Evolutionary conservation across 2,797 vertebrate species (phyloP).

Genomic region (Megaceryle alcyon): DNA sequence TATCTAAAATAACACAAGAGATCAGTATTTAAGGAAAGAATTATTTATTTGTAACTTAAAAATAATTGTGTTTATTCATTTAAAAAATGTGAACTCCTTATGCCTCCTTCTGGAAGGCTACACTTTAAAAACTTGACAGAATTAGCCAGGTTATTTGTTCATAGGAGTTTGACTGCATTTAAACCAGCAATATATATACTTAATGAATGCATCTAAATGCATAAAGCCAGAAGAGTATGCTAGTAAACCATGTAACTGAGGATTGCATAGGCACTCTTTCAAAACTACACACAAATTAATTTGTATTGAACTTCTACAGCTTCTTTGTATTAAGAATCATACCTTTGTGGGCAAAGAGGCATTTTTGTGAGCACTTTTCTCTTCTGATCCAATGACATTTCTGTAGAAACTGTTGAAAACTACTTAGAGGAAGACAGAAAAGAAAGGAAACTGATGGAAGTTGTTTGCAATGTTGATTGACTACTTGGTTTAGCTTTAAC

Average conservation of each 20-base stretch:
- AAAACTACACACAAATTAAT: background rate
- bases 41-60: background rate
- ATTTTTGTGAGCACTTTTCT: background rate
- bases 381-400: background rate
- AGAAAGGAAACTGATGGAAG: background rate
- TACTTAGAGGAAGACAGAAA: background rate
- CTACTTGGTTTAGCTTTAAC: background rate
- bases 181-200: background rate
- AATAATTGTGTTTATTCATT: background rate
- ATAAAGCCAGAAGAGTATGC: background rate
- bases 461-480: background rate
- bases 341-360: background rate
- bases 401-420: background rate
- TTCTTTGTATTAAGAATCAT: background rate
- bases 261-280: background rate
- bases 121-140: background rate
- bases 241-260: background rate
- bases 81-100: background rate
- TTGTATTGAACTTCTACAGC: background rate
- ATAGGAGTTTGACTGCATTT: background rate
- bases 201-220: background rate
- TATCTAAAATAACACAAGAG: background rate
- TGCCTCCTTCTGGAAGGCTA: background rate
- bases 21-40: background rate
- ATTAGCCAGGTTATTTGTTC: background rate